phyloP scores from a whole-genome alignment of 1,140 invertebrate genomes.

The Bacillus rossius region DNA sequence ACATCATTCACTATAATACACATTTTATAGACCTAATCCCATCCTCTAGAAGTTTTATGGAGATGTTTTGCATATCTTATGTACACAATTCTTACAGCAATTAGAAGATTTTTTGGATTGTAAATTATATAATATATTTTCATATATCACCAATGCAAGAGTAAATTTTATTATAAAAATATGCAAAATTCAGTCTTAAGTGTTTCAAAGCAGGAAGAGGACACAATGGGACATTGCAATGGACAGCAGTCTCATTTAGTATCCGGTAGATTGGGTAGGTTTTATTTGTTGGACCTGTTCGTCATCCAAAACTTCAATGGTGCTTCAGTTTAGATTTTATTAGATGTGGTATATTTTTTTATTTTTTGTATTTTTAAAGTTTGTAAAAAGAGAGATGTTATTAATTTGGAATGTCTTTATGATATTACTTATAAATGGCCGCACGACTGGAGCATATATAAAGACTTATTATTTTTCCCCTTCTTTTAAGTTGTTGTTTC shows the following conservation, averaged over 20 bases:
- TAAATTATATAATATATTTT: constrained; percentile 24
- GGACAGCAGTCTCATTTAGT: not conserved
- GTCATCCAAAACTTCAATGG: constrained; percentile 19
- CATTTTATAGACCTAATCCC: constrained; percentile 4
- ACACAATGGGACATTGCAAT: not conserved
- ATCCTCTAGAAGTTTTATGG: constrained; percentile 11
- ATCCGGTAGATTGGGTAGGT: no score
- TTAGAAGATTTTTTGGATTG: constrained; percentile 20
- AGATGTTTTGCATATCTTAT: constrained; percentile 21
- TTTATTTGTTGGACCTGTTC: not conserved
- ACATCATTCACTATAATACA: no score
- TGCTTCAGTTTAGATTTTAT: constrained; percentile 18
- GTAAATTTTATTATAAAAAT: constrained; percentile 13
- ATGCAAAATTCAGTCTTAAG: constrained; percentile 14
- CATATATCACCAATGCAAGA: constrained; percentile 16
- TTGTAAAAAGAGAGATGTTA: not conserved
- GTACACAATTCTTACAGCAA: constrained; percentile 17
- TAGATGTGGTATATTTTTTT: constrained; percentile 15
- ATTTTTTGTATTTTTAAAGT: constrained; percentile 20
- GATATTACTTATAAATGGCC: not conserved
- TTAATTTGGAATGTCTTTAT: not conserved
- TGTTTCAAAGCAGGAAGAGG: constrained; percentile 6
- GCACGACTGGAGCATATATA: constrained; percentile 12
- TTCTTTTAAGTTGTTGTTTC: constrained; percentile 14
- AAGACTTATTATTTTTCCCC: constrained; percentile 12